phyloP scores from a whole-genome alignment of 2,797 vertebrate species.

The Sparidentex hasta region DNA sequence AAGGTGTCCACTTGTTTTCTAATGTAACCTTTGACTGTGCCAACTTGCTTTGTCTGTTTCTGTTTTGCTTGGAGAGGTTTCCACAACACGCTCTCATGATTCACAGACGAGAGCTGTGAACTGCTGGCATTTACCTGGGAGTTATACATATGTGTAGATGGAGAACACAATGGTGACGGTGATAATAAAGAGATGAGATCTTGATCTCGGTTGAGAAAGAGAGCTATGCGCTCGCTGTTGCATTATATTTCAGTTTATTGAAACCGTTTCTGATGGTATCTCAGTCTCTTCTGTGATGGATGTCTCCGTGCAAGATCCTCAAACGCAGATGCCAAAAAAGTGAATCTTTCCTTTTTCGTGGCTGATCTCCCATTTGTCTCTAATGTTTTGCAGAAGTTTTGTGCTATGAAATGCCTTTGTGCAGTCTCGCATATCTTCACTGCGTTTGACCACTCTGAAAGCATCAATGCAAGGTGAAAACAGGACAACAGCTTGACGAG shows the following conservation, averaged over 20 bases:
- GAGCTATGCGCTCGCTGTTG: not conserved
- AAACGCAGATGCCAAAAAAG: constrained; percentile 6
- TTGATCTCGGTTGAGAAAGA: constrained; percentile 4
- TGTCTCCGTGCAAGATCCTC: constrained; percentile 7
- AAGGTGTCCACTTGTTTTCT: constrained; percentile 7
- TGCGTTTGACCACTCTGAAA: not conserved
- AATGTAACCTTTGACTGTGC: not conserved
- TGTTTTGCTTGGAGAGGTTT: not conserved
- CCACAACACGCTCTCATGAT: not conserved
- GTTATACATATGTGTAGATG: not conserved
- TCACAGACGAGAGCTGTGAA: constrained; percentile 7
- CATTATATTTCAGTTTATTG: constrained; percentile 10
- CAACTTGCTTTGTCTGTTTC: not conserved
- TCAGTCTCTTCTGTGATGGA: not conserved
- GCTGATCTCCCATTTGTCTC: constrained; percentile 11
- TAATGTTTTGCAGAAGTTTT: not conserved
- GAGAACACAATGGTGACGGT: not conserved
- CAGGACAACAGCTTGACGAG: constrained; percentile 12
- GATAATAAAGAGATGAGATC: constrained; percentile 14
- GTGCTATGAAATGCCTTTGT: not conserved
- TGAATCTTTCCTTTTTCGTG: not conserved
- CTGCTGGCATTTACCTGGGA: constrained; percentile 1
- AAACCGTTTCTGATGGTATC: constrained; percentile 4
- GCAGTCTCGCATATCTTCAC: not conserved
- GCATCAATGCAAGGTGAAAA: constrained; percentile 34